phyloP scores from a whole-genome alignment of 2,797 vertebrate genomes.

The Lacerta viridis region DNA sequence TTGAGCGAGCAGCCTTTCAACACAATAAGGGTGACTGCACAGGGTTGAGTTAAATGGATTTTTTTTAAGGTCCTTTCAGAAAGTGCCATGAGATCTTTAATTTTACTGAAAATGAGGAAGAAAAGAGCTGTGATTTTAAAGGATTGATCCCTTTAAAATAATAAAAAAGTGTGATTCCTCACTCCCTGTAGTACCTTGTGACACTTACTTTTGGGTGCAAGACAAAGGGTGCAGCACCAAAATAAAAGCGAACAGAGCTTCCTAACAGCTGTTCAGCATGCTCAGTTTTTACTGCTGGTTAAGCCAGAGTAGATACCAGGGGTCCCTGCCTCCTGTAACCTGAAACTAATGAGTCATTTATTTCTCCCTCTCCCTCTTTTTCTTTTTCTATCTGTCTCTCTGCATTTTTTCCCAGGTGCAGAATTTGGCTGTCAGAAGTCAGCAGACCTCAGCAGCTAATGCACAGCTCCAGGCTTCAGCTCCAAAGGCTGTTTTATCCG shows the following conservation, averaged over 20 bases:
- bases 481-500: constrained; percentile 78
- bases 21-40: not conserved
- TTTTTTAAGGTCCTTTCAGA: constrained; percentile 9
- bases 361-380: constrained; percentile 10
- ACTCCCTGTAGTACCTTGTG: constrained; percentile 20
- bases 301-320: not conserved
- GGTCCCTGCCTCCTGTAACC: not conserved
- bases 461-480: constrained; percentile 78
- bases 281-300: not conserved
- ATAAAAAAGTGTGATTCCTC: accelerated
- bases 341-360: not conserved
- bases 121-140: constrained; percentile 10
- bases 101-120: constrained; percentile 43
- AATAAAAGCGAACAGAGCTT: not conserved
- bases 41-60: accelerated
- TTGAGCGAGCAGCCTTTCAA: not conserved
- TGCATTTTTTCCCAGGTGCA: constrained; percentile 86
- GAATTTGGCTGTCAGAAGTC: constrained; percentile 94
- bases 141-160: not conserved
- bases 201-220: constrained; percentile 7
- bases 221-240: not conserved
- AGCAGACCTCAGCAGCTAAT: constrained; percentile 81
- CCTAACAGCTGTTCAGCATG: accelerated
- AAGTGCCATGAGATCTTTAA: constrained; percentile 64
- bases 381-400: constrained; percentile 12